Evolutionary conservation across 2,888 invertebrate genomes (phyloP).

Genomic region (Colostygia pectinataria): DNA sequence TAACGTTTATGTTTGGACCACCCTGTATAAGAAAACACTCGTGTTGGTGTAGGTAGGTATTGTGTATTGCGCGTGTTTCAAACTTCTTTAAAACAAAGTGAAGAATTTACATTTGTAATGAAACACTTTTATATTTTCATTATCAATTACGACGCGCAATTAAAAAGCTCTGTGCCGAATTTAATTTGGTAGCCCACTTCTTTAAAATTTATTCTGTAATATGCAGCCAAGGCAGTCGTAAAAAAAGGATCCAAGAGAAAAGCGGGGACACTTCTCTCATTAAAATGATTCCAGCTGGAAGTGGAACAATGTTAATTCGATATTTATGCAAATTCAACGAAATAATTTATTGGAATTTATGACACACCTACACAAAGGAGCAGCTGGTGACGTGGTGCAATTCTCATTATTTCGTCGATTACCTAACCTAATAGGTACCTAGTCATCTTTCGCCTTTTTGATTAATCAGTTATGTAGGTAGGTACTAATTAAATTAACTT

Average conservation of each 20-base stretch:
- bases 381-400: slow-evolving; percentile 29
- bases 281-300: slow-evolving; percentile 57
- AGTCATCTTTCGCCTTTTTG: slow-evolving; percentile 6
- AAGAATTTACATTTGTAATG: slow-evolving; percentile 11
- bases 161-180: slow-evolving; percentile 44
- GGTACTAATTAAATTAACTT: slow-evolving; percentile 4
- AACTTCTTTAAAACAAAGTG: not conserved
- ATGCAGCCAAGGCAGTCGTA: slow-evolving; percentile 49
- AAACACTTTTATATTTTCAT: slow-evolving; percentile 40
- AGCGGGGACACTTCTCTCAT: slow-evolving; percentile 50
- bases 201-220: slow-evolving; percentile 53
- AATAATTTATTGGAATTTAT: slow-evolving; percentile 55
- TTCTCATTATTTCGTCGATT: slow-evolving; percentile 20
- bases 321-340: slow-evolving; percentile 57
- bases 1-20: too few species aligned
- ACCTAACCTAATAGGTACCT: slow-evolving; percentile 3
- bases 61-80: too few species aligned
- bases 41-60: too few species aligned
- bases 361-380: slow-evolving; percentile 38
- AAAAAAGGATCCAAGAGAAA: slow-evolving; percentile 51
- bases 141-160: slow-evolving; percentile 44
- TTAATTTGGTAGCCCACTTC: slow-evolving; percentile 48
- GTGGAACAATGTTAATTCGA: slow-evolving; percentile 60
- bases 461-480: slow-evolving; percentile 4
- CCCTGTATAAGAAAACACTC: too few species aligned